Conservation (phyloP, 1,140 invertebrate species). For the Solenopsis invicta region DNA sequence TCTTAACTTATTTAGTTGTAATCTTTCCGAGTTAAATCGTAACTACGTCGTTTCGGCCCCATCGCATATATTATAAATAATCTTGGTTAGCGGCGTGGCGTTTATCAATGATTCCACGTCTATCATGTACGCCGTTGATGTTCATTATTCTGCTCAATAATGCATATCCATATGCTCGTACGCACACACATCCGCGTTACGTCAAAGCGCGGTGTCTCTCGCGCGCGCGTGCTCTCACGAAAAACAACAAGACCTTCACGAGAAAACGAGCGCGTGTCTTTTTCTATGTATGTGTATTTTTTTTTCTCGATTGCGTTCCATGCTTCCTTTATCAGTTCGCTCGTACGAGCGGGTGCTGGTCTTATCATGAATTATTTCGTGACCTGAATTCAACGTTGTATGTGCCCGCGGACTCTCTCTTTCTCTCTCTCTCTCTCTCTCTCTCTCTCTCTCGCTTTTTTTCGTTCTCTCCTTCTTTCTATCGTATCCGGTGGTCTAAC, state of each 20-base stretch:
- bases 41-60: not conserved
- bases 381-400: slow-evolving; percentile 77
- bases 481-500: slow-evolving; percentile 71
- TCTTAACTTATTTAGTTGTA: not conserved
- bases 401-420: slow-evolving; percentile 46
- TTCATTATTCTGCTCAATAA: slow-evolving; percentile 56
- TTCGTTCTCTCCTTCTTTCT: slow-evolving; percentile 38
- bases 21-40: not conserved
- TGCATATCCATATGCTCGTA: slow-evolving; percentile 45
- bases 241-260: slow-evolving; percentile 21
- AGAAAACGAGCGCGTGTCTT: slow-evolving; percentile 11
- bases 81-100: not conserved
- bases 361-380: slow-evolving; percentile 80
- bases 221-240: not conserved
- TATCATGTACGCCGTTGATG: slow-evolving; percentile 9
- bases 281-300: not conserved
- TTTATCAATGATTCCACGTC: slow-evolving; percentile 38
- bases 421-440: not conserved
- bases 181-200: not conserved
- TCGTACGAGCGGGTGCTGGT: slow-evolving; percentile 63
- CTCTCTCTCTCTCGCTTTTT: not conserved
- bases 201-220: not conserved
- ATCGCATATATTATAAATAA: slow-evolving; percentile 33
- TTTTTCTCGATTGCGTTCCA: slow-evolving; percentile 43
- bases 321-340: slow-evolving; percentile 70